Conservation (phyloP, 2,113 vertebrate genomes). For the Lathamus discolor region DNA sequence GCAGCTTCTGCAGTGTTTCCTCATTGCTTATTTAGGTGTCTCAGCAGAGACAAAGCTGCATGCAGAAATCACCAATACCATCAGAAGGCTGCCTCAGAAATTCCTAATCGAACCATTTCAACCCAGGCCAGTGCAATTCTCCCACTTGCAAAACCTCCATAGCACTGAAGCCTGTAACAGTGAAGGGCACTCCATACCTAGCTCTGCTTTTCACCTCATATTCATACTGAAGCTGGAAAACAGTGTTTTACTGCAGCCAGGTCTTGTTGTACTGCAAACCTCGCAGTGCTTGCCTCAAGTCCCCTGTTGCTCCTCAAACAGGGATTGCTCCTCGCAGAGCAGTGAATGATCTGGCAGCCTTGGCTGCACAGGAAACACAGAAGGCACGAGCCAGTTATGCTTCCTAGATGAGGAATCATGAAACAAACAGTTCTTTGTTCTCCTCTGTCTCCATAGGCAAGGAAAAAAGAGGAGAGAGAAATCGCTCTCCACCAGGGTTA, state of each 20-base stretch:
- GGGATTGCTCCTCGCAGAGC: neutral
- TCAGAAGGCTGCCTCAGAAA: neutral
- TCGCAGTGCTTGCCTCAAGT: neutral
- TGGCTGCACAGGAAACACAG: fast-evolving
- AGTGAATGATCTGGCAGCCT: neutral
- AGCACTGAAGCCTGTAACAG: neutral
- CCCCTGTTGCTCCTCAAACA: neutral
- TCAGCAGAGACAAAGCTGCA: neutral
- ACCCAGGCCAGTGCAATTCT: neutral
- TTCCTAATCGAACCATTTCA: neutral
- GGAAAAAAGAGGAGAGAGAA: neutral
- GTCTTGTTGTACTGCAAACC: neutral
- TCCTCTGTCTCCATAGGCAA: neutral
- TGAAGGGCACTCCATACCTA: neutral
- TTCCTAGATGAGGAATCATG: neutral
- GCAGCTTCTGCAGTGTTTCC: neutral
- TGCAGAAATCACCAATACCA: neutral
- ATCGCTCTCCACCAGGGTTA: neutral
- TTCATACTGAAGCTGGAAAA: neutral
- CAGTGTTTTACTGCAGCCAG: neutral
- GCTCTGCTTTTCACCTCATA: neutral
- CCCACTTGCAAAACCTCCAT: neutral
- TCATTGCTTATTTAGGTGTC: neutral
- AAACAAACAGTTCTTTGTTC: slow-evolving; percentile 29
- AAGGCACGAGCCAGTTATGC: neutral